Conservation (phyloP, 2,797 vertebrate species). For the Phoebastria nigripes region DNA sequence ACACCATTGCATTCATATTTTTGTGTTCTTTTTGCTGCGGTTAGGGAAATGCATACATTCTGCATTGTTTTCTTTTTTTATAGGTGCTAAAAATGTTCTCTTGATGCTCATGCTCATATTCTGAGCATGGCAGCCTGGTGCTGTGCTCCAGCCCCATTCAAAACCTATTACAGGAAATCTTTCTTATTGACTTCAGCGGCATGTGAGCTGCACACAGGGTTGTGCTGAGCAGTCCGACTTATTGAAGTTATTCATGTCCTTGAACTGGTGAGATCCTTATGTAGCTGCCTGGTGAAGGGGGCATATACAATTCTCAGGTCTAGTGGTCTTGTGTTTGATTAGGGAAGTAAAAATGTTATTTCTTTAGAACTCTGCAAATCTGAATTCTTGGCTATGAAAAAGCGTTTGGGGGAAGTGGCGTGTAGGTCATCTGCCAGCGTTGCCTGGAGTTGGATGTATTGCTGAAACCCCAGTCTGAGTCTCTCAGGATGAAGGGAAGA, state of each 20-base stretch:
- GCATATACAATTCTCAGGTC: rapidly evolving
- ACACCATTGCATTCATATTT: rapidly evolving
- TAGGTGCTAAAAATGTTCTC: neutral
- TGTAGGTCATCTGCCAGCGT: neutral
- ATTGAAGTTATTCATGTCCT: rapidly evolving
- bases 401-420: neutral
- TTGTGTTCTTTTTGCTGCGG: neutral
- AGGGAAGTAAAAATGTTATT: neutral
- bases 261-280: no score
- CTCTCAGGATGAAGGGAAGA: neutral
- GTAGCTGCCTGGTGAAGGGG: neutral
- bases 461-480: neutral
- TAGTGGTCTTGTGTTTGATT: neutral
- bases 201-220: neutral
- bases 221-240: neutral
- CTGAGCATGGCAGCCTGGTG: neutral
- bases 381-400: neutral
- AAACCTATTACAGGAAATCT: neutral
- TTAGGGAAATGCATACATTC: rapidly evolving
- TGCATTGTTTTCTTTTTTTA: neutral
- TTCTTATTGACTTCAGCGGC: neutral
- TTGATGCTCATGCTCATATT: neutral
- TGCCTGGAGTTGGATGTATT: neutral
- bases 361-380: neutral
- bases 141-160: neutral